These are phyloP conservation scores for Agelaius tricolor DNA, from an alignment of 2,113 vertebrate genomes.

Conservation along the genomic window DNA sequence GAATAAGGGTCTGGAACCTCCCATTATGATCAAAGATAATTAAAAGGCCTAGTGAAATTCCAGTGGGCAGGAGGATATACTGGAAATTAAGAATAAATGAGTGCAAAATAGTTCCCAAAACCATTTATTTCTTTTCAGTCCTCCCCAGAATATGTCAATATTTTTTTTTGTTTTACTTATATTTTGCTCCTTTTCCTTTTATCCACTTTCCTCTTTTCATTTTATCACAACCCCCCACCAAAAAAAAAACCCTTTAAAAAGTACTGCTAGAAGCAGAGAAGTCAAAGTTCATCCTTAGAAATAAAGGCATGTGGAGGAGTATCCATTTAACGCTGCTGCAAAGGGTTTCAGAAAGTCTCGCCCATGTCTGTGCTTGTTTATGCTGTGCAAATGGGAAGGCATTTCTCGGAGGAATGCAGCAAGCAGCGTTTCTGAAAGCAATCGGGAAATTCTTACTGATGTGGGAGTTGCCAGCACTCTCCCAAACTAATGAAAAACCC, in stretches of 20 bases:
- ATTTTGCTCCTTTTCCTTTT: not conserved
- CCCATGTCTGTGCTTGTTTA: conserved; percentile 7
- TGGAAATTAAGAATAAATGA: not conserved
- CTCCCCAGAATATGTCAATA: not conserved
- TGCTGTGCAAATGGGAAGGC: not conserved
- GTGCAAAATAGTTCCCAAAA: not conserved
- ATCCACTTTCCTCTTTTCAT: not conserved
- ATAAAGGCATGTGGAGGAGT: not conserved
- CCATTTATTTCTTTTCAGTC: not conserved
- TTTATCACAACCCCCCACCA: not conserved
- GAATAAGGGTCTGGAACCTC: not conserved
- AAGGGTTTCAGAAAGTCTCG: not conserved
- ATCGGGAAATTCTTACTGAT: conserved; percentile 44
- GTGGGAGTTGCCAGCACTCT: conserved; percentile 23
- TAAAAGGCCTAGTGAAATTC: not conserved
- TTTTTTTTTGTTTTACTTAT: not conserved
- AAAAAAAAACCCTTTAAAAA: not conserved
- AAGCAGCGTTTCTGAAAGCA: conserved; percentile 24
- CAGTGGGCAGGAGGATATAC: not conserved
- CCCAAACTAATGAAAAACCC: not conserved
- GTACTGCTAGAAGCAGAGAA: not conserved
- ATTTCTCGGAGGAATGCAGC: conserved; percentile 23
- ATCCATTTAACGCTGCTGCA: not conserved
- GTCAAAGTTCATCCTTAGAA: not conserved
- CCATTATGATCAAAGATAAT: not conserved